Conservation (phyloP, 2,888 invertebrate genomes). For the Cephus nigrinus region DNA sequence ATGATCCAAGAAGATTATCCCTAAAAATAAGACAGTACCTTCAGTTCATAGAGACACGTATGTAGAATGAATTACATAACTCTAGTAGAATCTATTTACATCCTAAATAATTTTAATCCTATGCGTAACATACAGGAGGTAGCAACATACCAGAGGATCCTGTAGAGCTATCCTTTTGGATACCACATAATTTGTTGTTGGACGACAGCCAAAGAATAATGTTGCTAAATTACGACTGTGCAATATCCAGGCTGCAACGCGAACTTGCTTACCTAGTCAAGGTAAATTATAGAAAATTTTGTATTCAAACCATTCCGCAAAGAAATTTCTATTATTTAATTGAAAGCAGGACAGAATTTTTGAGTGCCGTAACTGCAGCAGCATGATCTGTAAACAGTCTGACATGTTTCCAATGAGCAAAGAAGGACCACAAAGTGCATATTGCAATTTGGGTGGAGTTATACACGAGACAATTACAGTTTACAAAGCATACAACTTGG, state of each 20-base stretch:
- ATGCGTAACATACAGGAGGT: conserved; percentile 56
- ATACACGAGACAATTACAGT: conserved; percentile 86
- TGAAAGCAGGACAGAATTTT: conserved; percentile 56
- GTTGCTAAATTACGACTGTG: conserved; percentile 76
- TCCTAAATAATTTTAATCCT: neutral
- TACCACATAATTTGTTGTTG: conserved; percentile 80
- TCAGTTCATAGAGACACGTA: conserved; percentile 54
- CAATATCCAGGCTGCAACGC: conserved; percentile 74
- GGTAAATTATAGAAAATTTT: conserved; percentile 49
- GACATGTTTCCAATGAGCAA: conserved; percentile 85
- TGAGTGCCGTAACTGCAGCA: conserved; percentile 68
- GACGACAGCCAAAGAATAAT: conserved; percentile 73
- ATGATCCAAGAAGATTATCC: conserved; percentile 68
- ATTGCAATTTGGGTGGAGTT: conserved; percentile 82
- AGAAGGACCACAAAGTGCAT: conserved; percentile 83
- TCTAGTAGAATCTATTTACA: neutral
- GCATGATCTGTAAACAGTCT: conserved; percentile 71
- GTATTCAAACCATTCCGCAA: conserved; percentile 15
- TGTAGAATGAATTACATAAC: conserved; percentile 13
- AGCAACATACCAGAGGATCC: conserved; percentile 74
- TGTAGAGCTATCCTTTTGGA: conserved; percentile 81
- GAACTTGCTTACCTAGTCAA: conserved; percentile 68
- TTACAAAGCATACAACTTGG: conserved; percentile 68
- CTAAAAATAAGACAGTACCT: conserved; percentile 61
- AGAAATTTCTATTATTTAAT: conserved; percentile 26